Evolutionary conservation across 2,113 vertebrate genomes (phyloP), one percentile per base, ranked within the genome.

Genomic region (Terrapene triunguis): DNA sequence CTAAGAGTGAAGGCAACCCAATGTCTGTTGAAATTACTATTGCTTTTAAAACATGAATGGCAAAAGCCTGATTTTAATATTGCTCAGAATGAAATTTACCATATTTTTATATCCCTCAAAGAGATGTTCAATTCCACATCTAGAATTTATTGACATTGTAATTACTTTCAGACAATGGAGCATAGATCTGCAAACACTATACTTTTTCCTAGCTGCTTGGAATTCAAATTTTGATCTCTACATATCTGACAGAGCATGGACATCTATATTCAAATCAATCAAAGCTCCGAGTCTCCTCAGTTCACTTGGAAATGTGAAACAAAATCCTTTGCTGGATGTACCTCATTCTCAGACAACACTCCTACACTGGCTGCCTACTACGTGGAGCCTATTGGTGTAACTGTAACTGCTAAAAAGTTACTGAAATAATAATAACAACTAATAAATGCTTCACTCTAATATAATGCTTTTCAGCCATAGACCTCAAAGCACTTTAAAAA

Each of bases 271-370:
- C 44, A 78, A 53, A 14, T 25, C 3, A 80, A 80, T 2, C 44
- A 80, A 92, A 89, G 3, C 19, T 80, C 69, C 80, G 3, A 47
- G 3, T 65, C 22, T 86, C n/a, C 10, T 88, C 80, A 2, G 27
- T 24, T 92, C 74, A 74, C 14, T 81, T 1, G 5, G 0, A 7
- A 94, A 95, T 84, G 76, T 82, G 80, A 38, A n/a, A 81, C 11
- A 8, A 4, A 96, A 87, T 88, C 16, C 8, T 89, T 48, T 80
- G 59, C 65, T 11, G 86, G 9, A 72, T 80, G 8, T 16, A 8
- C 0, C 0, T 72, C 80, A 74, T 27, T 78, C 13, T 78, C 74
- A 27, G 25, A 47, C 25, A 47, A 78, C 74, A 22, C n/a, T 72
- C n/a, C 65, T 11, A 72, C n/a, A 72, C 9, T 13, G 10, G 44